Percentiles rank a stretch among this genome's conserved stretches.
Evolutionary conservation across 1,140 invertebrate species (phyloP).

Genomic region (Drosophila orena): DNA sequence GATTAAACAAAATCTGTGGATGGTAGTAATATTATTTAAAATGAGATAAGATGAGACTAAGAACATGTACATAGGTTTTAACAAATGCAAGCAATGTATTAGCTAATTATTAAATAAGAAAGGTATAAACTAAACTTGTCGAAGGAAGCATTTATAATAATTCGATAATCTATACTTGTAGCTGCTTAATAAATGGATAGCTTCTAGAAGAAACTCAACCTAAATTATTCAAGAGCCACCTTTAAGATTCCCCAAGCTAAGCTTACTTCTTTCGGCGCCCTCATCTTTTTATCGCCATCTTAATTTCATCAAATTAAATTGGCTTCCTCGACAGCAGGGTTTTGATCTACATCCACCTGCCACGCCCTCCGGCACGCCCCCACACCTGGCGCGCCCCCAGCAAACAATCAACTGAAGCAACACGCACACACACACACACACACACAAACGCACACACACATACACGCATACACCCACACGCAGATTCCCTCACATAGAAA

Average conservation of each 20-base stretch:
- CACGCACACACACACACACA: conserved; percentile 38
- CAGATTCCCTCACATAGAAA: conserved; percentile 3
- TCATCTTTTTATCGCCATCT: conserved; percentile 50
- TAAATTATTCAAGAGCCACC: no score
- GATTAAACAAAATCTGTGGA: not conserved
- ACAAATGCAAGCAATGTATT: no score
- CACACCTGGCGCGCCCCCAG: conserved; percentile 55
- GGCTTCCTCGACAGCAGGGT: conserved; percentile 41
- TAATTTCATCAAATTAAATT: conserved; percentile 76
- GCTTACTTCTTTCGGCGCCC: conserved; percentile 1
- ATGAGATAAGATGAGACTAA: no score
- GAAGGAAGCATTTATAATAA: no score
- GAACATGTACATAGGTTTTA: no score
- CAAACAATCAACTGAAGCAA: conserved; percentile 79
- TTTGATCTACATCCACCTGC: not conserved
- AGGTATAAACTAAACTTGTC: no score
- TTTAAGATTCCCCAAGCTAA: not conserved
- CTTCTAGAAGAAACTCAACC: not conserved
- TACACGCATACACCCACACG: no score
- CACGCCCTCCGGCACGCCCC: conserved; percentile 9
- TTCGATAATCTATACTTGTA: no score
- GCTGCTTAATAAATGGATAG: not conserved
- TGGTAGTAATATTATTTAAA: not conserved
- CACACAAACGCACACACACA: conserved; percentile 37
- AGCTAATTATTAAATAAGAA: no score